phyloP scores from a whole-genome alignment of 2,888 invertebrate genomes.

The Callinectes sapidus region DNA sequence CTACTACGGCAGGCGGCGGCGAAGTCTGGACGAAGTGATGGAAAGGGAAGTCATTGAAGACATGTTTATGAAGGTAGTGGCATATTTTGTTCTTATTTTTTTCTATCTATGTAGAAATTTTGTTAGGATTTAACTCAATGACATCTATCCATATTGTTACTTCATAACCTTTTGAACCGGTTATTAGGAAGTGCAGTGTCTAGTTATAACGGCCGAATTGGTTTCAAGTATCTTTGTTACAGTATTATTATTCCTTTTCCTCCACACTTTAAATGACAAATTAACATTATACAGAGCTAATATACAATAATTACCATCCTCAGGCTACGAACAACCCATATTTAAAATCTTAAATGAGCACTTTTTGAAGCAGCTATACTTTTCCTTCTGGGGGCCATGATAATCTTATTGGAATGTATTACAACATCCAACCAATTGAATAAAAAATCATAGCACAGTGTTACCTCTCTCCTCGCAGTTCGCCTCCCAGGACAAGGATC shows the following conservation, averaged over 20 bases:
- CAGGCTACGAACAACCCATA: not conserved
- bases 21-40: slow-evolving; percentile 58
- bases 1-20: slow-evolving; percentile 59
- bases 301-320: not conserved
- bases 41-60: slow-evolving; percentile 52
- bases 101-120: not conserved
- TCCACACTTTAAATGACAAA: not conserved
- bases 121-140: not conserved
- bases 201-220: too few relatives aligned
- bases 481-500: slow-evolving; percentile 49
- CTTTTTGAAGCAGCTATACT: not conserved
- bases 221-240: not conserved
- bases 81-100: not conserved
- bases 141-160: not conserved
- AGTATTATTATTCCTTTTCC: not conserved
- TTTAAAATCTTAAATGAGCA: not conserved
- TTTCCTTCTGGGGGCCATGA: not conserved
- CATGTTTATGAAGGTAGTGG: slow-evolving; percentile 56
- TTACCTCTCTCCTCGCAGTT: slow-evolving; percentile 23
- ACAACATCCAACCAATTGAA: too few relatives aligned
- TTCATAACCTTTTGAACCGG: not conserved
- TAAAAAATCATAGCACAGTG: too few relatives aligned
- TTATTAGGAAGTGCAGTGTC: not conserved
- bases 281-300: not conserved
- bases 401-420: too few relatives aligned